Percentiles rank a stretch among this genome's conserved stretches.
Conservation (phyloP, 2,113 vertebrate species). For the Arizona elegans region DNA sequence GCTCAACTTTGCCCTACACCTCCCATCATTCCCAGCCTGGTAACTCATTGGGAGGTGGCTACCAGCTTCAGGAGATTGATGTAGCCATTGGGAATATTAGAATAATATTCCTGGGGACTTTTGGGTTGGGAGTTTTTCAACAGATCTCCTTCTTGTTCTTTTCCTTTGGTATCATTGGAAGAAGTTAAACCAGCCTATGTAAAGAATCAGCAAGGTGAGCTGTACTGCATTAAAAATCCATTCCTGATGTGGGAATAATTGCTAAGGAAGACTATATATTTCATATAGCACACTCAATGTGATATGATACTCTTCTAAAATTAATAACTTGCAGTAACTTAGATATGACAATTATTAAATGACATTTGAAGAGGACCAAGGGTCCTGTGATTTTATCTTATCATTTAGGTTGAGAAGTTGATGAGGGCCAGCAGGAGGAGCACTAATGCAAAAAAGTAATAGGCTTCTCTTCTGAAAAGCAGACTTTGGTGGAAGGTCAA, state of each 20-base stretch:
- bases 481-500: neutral
- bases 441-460: constrained; percentile 5
- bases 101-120: neutral
- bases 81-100: neutral
- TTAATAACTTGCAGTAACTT: constrained; percentile 2
- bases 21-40: neutral
- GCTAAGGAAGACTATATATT: neutral
- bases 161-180: neutral
- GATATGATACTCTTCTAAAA: neutral
- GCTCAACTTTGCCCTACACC: neutral
- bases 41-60: neutral
- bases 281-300: neutral
- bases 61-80: neutral
- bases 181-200: neutral
- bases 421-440: constrained; percentile 2
- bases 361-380: neutral
- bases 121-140: neutral
- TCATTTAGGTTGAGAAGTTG: neutral
- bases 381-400: neutral
- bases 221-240: neutral
- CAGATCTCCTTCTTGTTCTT: neutral
- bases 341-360: neutral
- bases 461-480: constrained; percentile 22
- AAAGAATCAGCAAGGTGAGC: neutral
- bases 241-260: neutral